A percentile compares a stretch with the other conserved stretches of the same genome.
Conservation (phyloP, 2,113 vertebrate genomes). For the Bubo scandiacus region DNA sequence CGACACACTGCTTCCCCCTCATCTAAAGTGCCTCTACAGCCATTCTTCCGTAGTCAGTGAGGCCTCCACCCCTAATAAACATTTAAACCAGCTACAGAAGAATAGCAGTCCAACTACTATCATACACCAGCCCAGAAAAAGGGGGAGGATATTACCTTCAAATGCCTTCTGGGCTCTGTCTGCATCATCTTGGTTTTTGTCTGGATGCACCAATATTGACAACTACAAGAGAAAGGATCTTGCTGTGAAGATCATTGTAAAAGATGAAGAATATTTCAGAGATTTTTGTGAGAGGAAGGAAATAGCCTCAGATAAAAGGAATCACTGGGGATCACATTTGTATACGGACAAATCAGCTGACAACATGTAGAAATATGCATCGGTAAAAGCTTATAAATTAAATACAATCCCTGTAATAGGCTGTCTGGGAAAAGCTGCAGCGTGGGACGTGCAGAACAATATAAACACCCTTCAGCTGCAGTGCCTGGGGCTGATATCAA, state of each 20-base stretch:
- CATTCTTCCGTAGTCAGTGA: neutral
- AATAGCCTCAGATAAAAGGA: neutral
- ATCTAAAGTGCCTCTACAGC: neutral
- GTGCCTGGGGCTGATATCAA: neutral
- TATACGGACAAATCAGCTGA: neutral
- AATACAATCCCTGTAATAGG: neutral
- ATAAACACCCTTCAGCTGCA: neutral
- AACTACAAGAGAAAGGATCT: slow-evolving; percentile 74
- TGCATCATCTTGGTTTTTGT: slow-evolving; percentile 95
- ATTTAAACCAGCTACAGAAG: neutral
- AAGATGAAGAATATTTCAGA: neutral
- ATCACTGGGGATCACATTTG: neutral
- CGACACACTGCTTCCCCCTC: neutral
- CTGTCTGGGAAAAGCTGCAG: neutral
- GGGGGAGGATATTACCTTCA: slow-evolving; percentile 81
- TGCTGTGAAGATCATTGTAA: neutral
- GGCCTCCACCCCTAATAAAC: neutral
- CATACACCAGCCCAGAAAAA: neutral
- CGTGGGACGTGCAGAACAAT: neutral
- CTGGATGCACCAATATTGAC: slow-evolving; percentile 97
- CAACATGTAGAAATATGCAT: neutral
- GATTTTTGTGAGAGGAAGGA: neutral
- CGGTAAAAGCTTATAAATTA: neutral
- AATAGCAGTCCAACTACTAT: neutral
- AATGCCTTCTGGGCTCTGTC: slow-evolving; percentile 96